Evolutionary conservation across 2,113 vertebrate genomes (phyloP).

Genomic region (Gnathonemus longibarbis): DNA sequence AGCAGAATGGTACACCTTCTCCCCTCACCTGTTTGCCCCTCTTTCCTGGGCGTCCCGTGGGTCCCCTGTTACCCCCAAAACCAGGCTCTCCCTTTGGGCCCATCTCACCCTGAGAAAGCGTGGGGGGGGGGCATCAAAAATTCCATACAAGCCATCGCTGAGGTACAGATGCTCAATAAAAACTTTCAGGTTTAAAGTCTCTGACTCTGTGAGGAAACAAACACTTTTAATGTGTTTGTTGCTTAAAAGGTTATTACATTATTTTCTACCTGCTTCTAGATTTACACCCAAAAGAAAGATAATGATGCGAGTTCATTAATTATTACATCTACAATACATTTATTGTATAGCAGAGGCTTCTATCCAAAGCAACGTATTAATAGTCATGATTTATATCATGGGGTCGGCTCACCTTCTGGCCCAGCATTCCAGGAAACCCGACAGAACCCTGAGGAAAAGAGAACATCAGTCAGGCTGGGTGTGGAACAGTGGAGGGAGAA

Average conservation of each 20-base stretch:
- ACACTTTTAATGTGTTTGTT: not conserved
- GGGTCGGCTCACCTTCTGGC: slow-evolving; percentile 67
- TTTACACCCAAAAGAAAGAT: not conserved
- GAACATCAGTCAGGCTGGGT: not conserved
- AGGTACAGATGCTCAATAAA: not conserved
- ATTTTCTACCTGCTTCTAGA: not conserved
- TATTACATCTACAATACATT: not conserved
- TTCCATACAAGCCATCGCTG: not conserved
- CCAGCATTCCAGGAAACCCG: slow-evolving; percentile 73
- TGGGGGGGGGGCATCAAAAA: not conserved
- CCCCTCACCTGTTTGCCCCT: slow-evolving; percentile 73
- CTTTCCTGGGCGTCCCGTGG: slow-evolving; percentile 76
- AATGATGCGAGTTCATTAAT: not conserved
- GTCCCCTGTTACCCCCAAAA: slow-evolving; percentile 66
- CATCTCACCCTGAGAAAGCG: slow-evolving; percentile 68
- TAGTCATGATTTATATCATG: not conserved
- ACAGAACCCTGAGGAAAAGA: slow-evolving; percentile 60
- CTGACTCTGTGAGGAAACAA: not conserved
- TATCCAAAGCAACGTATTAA: not conserved
- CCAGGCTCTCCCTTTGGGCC: slow-evolving; percentile 74
- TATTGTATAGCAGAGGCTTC: not conserved
- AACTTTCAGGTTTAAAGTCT: not conserved
- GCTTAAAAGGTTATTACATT: not conserved
- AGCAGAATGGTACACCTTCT: not conserved
- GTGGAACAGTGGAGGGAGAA: too few relatives aligned